Percentiles rank a stretch among this genome's conserved stretches.
Evolutionary conservation across 2,888 invertebrate species (phyloP).

Genomic region (Arrhopalites spinosus): DNA sequence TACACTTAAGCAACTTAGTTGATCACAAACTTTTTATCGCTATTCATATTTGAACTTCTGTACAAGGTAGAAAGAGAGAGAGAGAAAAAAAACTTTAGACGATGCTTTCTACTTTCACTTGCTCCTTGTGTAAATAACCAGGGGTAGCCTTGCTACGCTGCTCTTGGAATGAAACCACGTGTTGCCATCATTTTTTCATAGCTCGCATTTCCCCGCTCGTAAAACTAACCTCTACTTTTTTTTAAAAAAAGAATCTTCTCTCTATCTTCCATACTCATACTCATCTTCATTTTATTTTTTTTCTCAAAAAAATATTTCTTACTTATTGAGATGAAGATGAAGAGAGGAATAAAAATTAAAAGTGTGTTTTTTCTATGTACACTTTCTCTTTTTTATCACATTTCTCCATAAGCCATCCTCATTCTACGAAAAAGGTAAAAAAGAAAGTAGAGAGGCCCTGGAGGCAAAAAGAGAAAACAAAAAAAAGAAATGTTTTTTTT

Average conservation of each 20-base stretch:
- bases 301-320: background rate
- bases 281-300: background rate
- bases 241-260: too few relatives aligned
- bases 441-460: too few relatives aligned
- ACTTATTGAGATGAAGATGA: background rate
- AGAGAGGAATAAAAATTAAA: background rate
- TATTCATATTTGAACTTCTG: conserved; percentile 25
- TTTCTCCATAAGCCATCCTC: background rate
- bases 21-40: conserved; percentile 38
- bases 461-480: too few relatives aligned
- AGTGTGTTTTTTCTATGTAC: background rate
- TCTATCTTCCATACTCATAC: background rate
- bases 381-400: background rate
- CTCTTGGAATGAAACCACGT: conserved; percentile 25
- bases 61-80: background rate
- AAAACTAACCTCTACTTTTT: conserved; percentile 23
- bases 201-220: conserved; percentile 7
- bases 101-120: background rate
- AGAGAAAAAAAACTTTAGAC: background rate
- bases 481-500: too few relatives aligned
- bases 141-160: background rate
- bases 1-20: conserved; percentile 23
- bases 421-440: too few relatives aligned
- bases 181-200: conserved; percentile 30
- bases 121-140: background rate